Conservation (phyloP, 2,113 vertebrate genomes). For the Clarias macrocephalus region DNA sequence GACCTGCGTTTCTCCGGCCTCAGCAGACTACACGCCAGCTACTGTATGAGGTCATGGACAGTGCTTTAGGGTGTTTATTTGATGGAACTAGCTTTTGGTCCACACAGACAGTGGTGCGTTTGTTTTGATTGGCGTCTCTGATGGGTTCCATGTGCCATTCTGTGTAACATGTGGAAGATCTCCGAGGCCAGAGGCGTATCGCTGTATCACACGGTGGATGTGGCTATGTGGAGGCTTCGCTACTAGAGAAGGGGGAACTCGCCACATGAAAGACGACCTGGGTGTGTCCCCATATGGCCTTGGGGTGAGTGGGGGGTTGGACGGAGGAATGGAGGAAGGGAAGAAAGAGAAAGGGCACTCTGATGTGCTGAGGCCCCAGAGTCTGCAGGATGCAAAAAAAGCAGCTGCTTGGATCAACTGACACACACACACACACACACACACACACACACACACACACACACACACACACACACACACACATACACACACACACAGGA, state of each 20-base stretch:
- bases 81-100: background rate
- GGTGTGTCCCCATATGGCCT: constrained; percentile 50
- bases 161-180: constrained; percentile 24
- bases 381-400: constrained; percentile 15
- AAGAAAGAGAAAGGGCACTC: constrained; percentile 38
- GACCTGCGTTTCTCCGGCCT: background rate
- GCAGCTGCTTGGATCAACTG: constrained; percentile 29
- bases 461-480: background rate
- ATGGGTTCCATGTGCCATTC: constrained; percentile 39
- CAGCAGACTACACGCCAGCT: background rate
- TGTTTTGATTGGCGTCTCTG: constrained; percentile 33
- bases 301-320: constrained; percentile 36
- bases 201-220: constrained; percentile 6
- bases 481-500: background rate
- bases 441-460: constrained; percentile 2
- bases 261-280: constrained; percentile 48
- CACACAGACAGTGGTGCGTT: background rate
- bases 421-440: constrained; percentile 11
- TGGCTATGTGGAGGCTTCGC: constrained; percentile 21
- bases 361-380: constrained; percentile 30
- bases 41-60: constrained; percentile 2
- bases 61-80: background rate
- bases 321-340: constrained; percentile 5
- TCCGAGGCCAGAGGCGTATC: constrained; percentile 24
- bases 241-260: background rate